Evolutionary conservation across 2,888 invertebrate species (phyloP).

Genomic region (Marasmarcha lunaedactyla): DNA sequence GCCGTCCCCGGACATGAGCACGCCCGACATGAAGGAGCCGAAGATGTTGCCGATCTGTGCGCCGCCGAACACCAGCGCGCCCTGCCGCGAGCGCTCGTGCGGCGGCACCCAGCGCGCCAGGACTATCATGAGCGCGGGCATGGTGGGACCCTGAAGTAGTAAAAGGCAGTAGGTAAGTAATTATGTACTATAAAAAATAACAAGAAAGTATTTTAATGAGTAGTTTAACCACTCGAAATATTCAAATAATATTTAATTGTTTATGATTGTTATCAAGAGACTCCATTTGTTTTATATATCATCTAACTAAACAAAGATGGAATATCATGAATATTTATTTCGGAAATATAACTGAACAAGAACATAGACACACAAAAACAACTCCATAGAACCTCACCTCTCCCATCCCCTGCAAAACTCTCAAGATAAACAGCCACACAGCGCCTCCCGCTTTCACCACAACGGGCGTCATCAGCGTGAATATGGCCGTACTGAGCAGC

Average conservation of each 20-base stretch:
- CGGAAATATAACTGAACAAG: no score
- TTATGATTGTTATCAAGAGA: no score
- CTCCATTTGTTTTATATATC: no score
- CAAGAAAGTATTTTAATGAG: no score
- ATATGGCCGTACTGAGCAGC: slow-evolving; percentile 82
- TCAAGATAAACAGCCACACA: slow-evolving; percentile 66
- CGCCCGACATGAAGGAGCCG: slow-evolving; percentile 68
- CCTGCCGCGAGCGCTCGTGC: slow-evolving; percentile 69
- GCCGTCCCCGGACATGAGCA: slow-evolving; percentile 58
- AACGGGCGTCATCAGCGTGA: slow-evolving; percentile 84
- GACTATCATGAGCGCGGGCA: slow-evolving; percentile 75
- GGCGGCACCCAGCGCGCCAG: slow-evolving; percentile 74
- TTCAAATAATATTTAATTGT: no score
- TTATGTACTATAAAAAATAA: background rate
- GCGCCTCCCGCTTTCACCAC: slow-evolving; percentile 73
- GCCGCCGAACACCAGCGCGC: slow-evolving; percentile 72
- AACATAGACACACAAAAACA: no score
- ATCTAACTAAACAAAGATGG: no score
- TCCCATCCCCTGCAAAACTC: slow-evolving; percentile 82
- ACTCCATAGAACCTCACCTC: slow-evolving; percentile 71
- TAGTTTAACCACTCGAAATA: no score
- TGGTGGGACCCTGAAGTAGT: slow-evolving; percentile 77
- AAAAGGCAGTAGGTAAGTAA: no score
- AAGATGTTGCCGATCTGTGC: slow-evolving; percentile 70
- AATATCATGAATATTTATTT: no score